Evolutionary conservation across 2,113 vertebrate genomes (phyloP), one percentile per base, ranked within the genome.

Genomic region (Bostrychus sinensis): DNA sequence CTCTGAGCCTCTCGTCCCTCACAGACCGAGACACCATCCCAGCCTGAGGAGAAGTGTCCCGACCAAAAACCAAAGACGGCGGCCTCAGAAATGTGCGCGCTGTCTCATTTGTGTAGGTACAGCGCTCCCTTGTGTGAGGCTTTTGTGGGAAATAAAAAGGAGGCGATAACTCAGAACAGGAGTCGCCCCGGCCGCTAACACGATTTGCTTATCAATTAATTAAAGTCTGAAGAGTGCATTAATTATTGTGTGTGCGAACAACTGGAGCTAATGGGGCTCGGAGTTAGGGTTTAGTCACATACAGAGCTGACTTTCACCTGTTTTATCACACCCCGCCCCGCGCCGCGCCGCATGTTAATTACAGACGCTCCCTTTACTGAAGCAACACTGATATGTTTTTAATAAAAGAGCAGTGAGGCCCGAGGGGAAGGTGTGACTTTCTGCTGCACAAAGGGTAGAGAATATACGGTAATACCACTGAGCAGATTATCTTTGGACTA

Each of bases 21-120:
- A n/a, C n/a, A n/a, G n/a, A n/a, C n/a, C n/a, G n/a, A n/a, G n/a
- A 57, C 32, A 37, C 72, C 62, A 72, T 75, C 77, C 72, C 69
- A 39, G 63, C 53, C 67, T 66, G 67, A 69, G 64, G 32, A 41
- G 56, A 23, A 70, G 63, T 70, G 80, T 76, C 59, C n/a, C n/a
- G n/a, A n/a, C n/a, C n/a, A n/a, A 67, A 59, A 67, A 46, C 51
- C 56, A 71, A 66, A 73, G 50, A 58, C 32, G 6, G 56, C 42
- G 32, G n/a, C 37, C 60, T 32, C 62, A 74, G 60, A 81, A 69
- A 60, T 72, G 69, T 59, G 12, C 59, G 13, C 25, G 39, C 38
- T 7, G 43, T 71, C 77, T 62, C n/a, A 28, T 72, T 56, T 32
- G 37, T 74, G 48, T 48, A 48, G 69, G 41, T 62, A 36, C 66